Evolutionary conservation across 2,113 vertebrate species (phyloP), one percentile per base, ranked within the genome.

Genomic region (Larimichthys crocea): DNA sequence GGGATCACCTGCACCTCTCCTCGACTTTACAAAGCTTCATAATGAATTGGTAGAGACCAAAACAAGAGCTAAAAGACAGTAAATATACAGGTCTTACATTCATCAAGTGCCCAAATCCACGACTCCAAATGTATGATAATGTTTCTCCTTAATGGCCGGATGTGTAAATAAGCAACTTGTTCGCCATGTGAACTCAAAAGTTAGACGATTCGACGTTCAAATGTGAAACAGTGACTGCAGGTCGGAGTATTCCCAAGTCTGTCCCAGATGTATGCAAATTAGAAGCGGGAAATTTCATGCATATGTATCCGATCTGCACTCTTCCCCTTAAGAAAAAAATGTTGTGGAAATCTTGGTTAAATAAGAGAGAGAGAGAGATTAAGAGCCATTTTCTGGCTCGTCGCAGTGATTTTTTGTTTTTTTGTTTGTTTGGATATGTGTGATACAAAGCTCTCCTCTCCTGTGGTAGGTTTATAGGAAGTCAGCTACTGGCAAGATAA

Each of bases 381-480:
- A 62, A 22, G 61, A 63, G 20, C 20, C 40, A 0, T 5, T 63
- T 63, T 44, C 40, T 40, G 31, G 60, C 60, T 42, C 19, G 20
- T 61, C 35, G 6, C 4, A 3, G 15, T 29, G 24, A 49, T 31
- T 6, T 35, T 29, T 29, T 29, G 3, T 35, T 42, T 26, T 50
- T 48, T 74, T 24, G 24, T 29, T 62, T 65, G 24, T 17, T 56
- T 76, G 46, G 22, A 35, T 29, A 4, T 5, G 14, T 57, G 24
- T 63, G 65, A 55, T 22, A 19, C 17, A 79, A 68, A 26, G 40
- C 29, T 62, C 65, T 26, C 35, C 14, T 60, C 19, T 83, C 40
- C 63, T 70, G 80, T n/a, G 22, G 74, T 40, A 11, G 29, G 56
- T 89, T 86, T 53, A 81, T 50, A 35, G 48, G 66, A 74, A 11